phyloP scores from a whole-genome alignment of 2,113 vertebrate species.

The Ctenodactylus gundi region DNA sequence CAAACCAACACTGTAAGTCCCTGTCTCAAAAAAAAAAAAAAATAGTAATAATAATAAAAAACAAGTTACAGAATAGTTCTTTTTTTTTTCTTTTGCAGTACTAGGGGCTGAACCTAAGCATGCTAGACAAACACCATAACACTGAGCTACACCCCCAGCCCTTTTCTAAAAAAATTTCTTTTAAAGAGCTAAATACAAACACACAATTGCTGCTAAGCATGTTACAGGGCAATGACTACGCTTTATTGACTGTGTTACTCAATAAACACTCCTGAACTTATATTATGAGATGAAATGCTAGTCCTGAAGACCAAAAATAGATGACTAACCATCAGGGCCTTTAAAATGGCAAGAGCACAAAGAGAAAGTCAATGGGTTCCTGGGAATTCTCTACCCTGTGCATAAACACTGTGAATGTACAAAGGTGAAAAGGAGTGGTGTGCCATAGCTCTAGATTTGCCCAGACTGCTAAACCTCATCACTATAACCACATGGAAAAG shows the following conservation, averaged over 20 bases:
- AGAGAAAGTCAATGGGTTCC: neutral
- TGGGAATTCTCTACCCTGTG: neutral
- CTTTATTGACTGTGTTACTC: neutral
- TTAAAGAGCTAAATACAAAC: neutral
- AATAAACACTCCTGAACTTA: constrained; percentile 11
- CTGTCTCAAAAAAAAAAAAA: neutral
- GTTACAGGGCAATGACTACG: neutral
- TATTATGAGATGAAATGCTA: neutral
- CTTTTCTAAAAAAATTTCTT: neutral
- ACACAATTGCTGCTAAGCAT: constrained; percentile 4
- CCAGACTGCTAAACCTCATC: neutral
- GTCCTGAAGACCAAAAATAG: neutral
- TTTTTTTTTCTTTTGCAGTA: neutral
- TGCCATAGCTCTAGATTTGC: neutral
- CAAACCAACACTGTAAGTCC: neutral
- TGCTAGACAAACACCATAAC: neutral
- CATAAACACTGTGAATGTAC: neutral
- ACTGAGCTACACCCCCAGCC: neutral
- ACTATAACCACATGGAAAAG: neutral
- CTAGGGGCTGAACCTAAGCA: neutral
- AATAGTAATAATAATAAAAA: neutral
- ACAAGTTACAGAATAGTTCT: neutral
- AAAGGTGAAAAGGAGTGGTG: neutral
- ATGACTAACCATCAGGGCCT: neutral
- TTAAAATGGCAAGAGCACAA: neutral